Percentiles rank a stretch among this genome's conserved stretches.
Evolutionary conservation across 2,888 invertebrate genomes (phyloP).

Genomic region (Dinocampus coccinellae): DNA sequence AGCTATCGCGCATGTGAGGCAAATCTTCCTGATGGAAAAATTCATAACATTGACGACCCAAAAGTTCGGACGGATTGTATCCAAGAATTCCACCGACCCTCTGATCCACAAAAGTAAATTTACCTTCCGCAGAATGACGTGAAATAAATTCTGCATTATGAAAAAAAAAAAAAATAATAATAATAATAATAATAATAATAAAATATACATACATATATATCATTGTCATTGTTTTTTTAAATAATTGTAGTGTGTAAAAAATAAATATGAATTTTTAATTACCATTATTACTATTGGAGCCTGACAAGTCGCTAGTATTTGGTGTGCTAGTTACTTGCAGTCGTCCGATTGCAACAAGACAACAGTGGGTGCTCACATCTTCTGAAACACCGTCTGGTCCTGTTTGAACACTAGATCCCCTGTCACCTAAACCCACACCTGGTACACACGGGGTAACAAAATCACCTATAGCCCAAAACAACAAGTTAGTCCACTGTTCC

Average conservation of each 20-base stretch:
- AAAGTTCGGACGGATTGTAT: slow-evolving; percentile 92
- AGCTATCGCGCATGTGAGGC: slow-evolving; percentile 97
- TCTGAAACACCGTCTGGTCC: slow-evolving; percentile 73
- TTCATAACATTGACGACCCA: slow-evolving; percentile 96
- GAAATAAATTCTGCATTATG: slow-evolving; percentile 89
- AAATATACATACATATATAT: too few species aligned
- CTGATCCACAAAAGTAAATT: slow-evolving; percentile 99
- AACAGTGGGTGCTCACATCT: slow-evolving; percentile 89
- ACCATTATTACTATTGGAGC: slow-evolving; percentile 82
- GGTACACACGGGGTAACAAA: slow-evolving; percentile 68
- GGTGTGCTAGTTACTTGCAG: slow-evolving; percentile 97
- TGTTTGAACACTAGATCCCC: slow-evolving; percentile 79
- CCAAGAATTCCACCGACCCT: slow-evolving; percentile 92
- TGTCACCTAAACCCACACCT: slow-evolving; percentile 73
- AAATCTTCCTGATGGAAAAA: slow-evolving; percentile 98
- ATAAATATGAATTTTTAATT: neutral
- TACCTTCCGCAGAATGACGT: slow-evolving; percentile 95
- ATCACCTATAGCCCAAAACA: slow-evolving; percentile 70
- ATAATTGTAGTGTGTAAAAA: neutral
- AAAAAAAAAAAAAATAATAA: slow-evolving; percentile 1
- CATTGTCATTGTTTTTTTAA: too few species aligned
- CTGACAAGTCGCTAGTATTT: slow-evolving; percentile 89
- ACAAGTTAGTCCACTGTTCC: slow-evolving; percentile 63
- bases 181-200: too few species aligned
- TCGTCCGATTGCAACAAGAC: slow-evolving; percentile 97